Conservation (phyloP, 37 sponge, comb jelly and placozoan genomes). For the Oscarella lobularis region DNA sequence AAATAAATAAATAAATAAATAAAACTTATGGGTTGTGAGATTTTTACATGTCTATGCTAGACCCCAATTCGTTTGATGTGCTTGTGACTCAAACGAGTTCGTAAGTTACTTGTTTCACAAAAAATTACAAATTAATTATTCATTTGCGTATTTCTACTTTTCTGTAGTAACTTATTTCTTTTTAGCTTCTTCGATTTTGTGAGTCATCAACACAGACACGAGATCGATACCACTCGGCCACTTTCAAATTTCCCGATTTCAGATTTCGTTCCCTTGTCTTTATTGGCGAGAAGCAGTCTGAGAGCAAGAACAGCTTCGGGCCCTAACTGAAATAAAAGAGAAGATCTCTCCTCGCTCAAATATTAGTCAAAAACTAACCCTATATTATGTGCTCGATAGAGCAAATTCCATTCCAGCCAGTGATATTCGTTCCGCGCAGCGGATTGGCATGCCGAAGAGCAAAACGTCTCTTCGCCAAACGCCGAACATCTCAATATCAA, state of each 20-base stretch:
- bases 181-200: constrained; percentile 20
- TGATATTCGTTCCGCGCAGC: neutral
- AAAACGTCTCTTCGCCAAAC: neutral
- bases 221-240: constrained; percentile 11
- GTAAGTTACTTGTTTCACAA: neutral
- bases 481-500: neutral
- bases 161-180: too few relatives aligned
- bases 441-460: neutral
- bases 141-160: too few relatives aligned
- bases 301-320: neutral
- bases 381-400: neutral
- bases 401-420: neutral
- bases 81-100: too few relatives aligned
- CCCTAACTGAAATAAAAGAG: neutral
- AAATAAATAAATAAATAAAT: neutral
- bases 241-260: too few relatives aligned
- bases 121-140: too few relatives aligned
- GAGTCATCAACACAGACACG: constrained; percentile 25
- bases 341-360: neutral
- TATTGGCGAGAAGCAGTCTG: neutral
- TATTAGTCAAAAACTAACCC: neutral
- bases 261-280: too few relatives aligned
- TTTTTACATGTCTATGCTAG: too few relatives aligned
- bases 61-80: too few relatives aligned
- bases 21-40: neutral